A percentile compares a stretch with the other conserved stretches of the same genome.
These are phyloP conservation scores for Ophion costatus DNA, from an alignment of 2,888 invertebrate genomes.

Conservation along the genomic window DNA sequence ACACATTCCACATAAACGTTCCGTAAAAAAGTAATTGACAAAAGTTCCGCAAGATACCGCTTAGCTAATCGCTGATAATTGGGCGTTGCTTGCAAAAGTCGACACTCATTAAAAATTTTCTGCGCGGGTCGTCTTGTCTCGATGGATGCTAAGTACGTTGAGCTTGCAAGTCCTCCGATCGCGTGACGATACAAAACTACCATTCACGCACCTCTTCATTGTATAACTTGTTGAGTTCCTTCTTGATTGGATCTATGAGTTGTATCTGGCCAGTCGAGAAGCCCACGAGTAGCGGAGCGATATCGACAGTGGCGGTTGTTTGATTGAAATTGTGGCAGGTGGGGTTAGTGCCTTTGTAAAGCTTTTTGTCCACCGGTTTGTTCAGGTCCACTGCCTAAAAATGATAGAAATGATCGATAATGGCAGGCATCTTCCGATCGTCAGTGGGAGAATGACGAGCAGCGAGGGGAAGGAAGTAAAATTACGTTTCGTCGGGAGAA, in stretches of 20 bases:
- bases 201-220: constrained; percentile 95
- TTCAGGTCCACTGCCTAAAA: constrained; percentile 95
- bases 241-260: constrained; percentile 97
- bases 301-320: constrained; percentile 91
- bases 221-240: constrained; percentile 97
- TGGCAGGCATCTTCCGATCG: background rate
- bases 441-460: background rate
- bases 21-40: background rate
- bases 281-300: constrained; percentile 96
- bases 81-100: background rate
- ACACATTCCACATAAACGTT: background rate
- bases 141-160: too few relatives aligned
- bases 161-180: background rate
- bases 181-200: background rate
- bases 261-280: constrained; percentile 99
- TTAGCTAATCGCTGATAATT: background rate
- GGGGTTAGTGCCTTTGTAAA: constrained; percentile 99
- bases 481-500: background rate
- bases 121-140: too few relatives aligned
- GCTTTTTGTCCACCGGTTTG: constrained; percentile 98
- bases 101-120: background rate
- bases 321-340: constrained; percentile 99
- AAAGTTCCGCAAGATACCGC: background rate
- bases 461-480: background rate
- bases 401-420: constrained; percentile 50